A percentile compares a stretch with the other conserved stretches of the same genome.
These are phyloP conservation scores for Arremon aurantiirostris DNA, from an alignment of 2,797 vertebrate species.

Conservation along the genomic window DNA sequence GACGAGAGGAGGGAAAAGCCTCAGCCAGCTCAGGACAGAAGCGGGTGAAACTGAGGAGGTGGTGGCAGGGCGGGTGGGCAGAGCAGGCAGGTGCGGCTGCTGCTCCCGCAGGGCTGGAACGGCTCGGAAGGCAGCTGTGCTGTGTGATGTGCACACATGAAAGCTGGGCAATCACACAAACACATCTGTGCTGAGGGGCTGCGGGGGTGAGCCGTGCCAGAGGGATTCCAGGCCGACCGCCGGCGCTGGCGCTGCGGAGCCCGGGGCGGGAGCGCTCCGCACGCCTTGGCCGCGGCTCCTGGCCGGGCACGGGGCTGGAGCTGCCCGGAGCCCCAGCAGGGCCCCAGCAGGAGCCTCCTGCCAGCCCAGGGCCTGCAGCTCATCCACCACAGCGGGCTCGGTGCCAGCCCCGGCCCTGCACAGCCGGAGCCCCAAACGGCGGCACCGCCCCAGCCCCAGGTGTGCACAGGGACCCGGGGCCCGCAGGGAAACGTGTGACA, in stretches of 20 bases:
- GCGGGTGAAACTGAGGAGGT: rapidly evolving
- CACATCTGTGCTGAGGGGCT: neutral
- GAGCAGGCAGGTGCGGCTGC: neutral
- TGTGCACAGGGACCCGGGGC: rapidly evolving
- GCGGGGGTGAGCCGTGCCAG: rapidly evolving
- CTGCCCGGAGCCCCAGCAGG: neutral
- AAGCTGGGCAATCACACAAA: neutral
- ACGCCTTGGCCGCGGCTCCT: rapidly evolving
- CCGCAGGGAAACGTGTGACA: rapidly evolving
- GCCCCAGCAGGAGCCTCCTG: neutral
- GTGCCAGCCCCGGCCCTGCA: rapidly evolving
- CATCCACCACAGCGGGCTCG: neutral
- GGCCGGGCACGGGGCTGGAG: neutral
- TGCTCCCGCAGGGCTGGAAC: neutral
- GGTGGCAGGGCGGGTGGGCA: rapidly evolving
- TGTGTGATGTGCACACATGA: rapidly evolving
- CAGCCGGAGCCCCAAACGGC: neutral
- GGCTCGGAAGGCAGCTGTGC: neutral
- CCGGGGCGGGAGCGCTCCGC: rapidly evolving
- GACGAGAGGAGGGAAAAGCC: rapidly evolving
- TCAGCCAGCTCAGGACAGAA: rapidly evolving
- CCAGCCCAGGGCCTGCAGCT: rapidly evolving
- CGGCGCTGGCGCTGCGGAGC: rapidly evolving
- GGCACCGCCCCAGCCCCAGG: rapidly evolving
- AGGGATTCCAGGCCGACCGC: rapidly evolving